Base-by-base conservation (phyloP, 92 coral and sea anemone species). In the Palythoa caribaeorum region DNA sequence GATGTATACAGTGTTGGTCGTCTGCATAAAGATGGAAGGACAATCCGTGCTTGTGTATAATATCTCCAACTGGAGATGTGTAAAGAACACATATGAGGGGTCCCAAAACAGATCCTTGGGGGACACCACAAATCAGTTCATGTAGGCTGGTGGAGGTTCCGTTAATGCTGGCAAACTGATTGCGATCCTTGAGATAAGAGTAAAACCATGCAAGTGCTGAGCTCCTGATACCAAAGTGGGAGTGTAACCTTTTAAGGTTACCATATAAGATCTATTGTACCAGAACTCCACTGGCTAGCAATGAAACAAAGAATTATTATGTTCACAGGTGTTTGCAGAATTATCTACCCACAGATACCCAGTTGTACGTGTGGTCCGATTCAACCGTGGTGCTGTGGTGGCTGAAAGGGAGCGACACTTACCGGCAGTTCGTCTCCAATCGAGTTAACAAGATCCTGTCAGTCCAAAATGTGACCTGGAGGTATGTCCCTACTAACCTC, bases 391-490 rank as follows among this genome's bases (percentile, higher is more conserved):
- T 62, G 19, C 70, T 62, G 19, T 62, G 6, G 70, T 62, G 70
- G 70, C 21, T 19, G 21, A 62, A 59, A 21, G 70, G 70, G 8
- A 62, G 21, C 19, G 70, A 62, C 6, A 62, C 70, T 62, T 62
- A 16, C 28, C 70, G 28, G 21, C 70, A 62, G 70, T 62, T 62
- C 70, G 70, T 62, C 70, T 62, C 70, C 70, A 62, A 62, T 28
- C 87, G 87, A 2, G 90, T 78, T 1, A 71, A 59, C 15, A 87
- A 87, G 57, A 87, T 87, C 73, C 74, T 50, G 71, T 36, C 39
- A 12, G 73, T 76, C 10, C n/a, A 39, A 15, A 39, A 87, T 36
- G 62, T 78, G 39, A 38, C 68, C 19, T 79, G 90, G 90, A 60
- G 79, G 37, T 78, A 79, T 71, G 87, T 79, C 20, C 35, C 74